A percentile compares a stretch with the other conserved stretches of the same genome.
phyloP scores from a whole-genome alignment of 1,140 invertebrate genomes.

The Aphis gossypii region DNA sequence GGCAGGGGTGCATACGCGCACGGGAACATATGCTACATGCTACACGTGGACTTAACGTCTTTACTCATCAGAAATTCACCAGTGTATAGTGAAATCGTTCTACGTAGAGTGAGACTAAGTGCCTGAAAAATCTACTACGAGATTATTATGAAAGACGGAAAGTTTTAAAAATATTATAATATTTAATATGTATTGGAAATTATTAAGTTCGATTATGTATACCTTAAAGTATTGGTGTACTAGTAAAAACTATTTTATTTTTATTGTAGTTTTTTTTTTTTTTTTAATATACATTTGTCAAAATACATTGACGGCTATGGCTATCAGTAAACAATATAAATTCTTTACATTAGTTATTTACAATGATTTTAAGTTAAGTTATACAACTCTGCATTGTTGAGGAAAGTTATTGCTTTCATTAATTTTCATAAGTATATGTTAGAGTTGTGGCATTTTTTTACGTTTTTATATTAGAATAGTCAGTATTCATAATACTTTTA shows the following conservation, averaged over 20 bases:
- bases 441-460: background rate
- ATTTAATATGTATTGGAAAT: too few relatives aligned
- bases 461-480: background rate
- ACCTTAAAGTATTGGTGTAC: too few relatives aligned
- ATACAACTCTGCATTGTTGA: too few relatives aligned
- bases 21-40: background rate
- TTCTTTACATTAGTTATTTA: background rate
- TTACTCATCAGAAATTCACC: constrained; percentile 1
- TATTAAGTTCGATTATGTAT: too few relatives aligned
- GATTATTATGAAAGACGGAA: background rate
- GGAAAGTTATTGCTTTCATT: too few relatives aligned
- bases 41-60: background rate
- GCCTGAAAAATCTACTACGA: background rate
- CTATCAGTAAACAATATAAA: background rate
- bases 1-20: background rate
- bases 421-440: too few relatives aligned
- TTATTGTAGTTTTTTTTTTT: too few relatives aligned
- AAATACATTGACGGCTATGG: background rate
- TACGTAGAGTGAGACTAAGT: background rate
- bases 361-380: too few relatives aligned
- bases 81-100: background rate
- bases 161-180: background rate
- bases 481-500: background rate
- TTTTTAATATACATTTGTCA: background rate
- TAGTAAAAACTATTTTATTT: too few relatives aligned